phyloP scores from a whole-genome alignment of 2,797 vertebrate genomes.

The Columba guinea region DNA sequence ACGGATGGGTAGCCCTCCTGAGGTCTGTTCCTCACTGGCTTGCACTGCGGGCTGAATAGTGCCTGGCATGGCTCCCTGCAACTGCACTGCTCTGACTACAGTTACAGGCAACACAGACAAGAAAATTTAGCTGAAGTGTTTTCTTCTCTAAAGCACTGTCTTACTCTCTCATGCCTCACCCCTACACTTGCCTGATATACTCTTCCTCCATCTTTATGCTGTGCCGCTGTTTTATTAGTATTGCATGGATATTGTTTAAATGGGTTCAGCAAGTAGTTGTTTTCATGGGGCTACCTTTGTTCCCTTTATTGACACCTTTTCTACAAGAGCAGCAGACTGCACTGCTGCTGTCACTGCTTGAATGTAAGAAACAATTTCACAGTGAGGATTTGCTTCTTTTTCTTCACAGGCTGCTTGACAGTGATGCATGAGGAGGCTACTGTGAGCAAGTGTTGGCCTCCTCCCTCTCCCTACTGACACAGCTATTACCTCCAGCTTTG shows the following conservation, averaged over 20 bases:
- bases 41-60: neutral
- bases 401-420: slow-evolving; percentile 24
- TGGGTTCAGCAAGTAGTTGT: slow-evolving; percentile 3
- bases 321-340: slow-evolving; percentile 6
- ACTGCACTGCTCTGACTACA: neutral
- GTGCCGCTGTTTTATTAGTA: neutral
- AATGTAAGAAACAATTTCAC: slow-evolving; percentile 52
- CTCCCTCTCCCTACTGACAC: slow-evolving; percentile 31
- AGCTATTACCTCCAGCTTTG: slow-evolving; percentile 27
- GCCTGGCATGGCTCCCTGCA: neutral
- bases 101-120: neutral
- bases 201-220: neutral
- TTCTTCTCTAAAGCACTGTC: neutral
- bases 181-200: neutral
- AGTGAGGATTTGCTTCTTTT: slow-evolving; percentile 27
- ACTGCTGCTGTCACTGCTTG: neutral
- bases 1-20: neutral
- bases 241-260: slow-evolving; percentile 1
- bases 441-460: neutral
- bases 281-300: neutral
- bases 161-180: neutral
- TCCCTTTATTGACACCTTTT: slow-evolving; percentile 2
- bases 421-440: slow-evolving; percentile 56
- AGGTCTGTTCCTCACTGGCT: neutral
- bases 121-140: neutral